Evolutionary conservation across 1,140 invertebrate species (phyloP).

Genomic region (Akabosia matsudoensis): DNA sequence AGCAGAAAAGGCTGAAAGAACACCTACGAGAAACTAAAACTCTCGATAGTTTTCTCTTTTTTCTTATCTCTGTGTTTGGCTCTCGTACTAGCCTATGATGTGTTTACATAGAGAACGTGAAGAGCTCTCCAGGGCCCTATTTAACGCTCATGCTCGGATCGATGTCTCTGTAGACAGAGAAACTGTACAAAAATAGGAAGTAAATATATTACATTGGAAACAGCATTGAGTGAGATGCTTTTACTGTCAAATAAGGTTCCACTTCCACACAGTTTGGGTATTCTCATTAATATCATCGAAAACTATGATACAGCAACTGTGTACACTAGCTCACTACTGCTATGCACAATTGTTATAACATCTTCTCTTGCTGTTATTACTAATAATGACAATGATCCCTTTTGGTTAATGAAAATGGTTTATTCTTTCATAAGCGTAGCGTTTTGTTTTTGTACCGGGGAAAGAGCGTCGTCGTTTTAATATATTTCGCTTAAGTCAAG

Average conservation of each 20-base stretch:
- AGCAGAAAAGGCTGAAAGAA: background rate
- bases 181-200: background rate
- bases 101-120: slow-evolving; percentile 23
- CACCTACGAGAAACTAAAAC: background rate
- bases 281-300: no score
- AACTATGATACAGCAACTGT: no score
- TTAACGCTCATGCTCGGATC: slow-evolving; percentile 47
- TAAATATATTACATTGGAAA: background rate
- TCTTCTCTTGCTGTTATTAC: slow-evolving; percentile 22
- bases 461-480: no score
- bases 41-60: background rate
- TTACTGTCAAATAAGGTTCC: no score
- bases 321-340: no score
- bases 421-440: background rate
- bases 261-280: no score
- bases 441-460: no score
- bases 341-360: slow-evolving; percentile 12
- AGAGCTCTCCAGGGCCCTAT: slow-evolving; percentile 14
- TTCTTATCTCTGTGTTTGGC: background rate
- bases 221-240: no score
- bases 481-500: no score
- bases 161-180: slow-evolving; percentile 35
- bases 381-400: slow-evolving; percentile 21
- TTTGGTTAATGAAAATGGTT: background rate
- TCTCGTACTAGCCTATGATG: background rate